phyloP scores from a whole-genome alignment of 2,113 vertebrate genomes.

The Heloderma charlesbogerti region DNA sequence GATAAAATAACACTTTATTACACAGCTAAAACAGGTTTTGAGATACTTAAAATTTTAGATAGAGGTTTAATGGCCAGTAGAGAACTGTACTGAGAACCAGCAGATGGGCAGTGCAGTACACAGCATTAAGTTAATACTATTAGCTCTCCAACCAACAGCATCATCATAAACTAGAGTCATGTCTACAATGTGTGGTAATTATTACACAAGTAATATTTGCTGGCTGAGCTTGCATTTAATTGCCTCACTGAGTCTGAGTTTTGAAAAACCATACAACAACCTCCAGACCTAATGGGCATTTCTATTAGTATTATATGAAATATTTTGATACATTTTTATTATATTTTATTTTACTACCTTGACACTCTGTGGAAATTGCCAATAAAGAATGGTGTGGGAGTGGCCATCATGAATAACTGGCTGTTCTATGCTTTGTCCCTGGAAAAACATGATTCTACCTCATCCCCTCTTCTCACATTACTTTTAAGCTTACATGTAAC shows the following conservation, averaged over 20 bases:
- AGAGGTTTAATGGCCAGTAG: not conserved
- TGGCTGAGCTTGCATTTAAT: not conserved
- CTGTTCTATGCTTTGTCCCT: not conserved
- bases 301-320: not conserved
- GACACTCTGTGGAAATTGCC: not conserved
- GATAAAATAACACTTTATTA: not conserved
- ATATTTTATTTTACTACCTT: not conserved
- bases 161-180: conserved; percentile 5
- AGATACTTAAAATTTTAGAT: not conserved
- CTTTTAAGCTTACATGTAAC: not conserved
- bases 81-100: not conserved
- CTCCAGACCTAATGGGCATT: not conserved
- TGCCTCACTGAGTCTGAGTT: not conserved
- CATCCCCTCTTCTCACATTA: not conserved
- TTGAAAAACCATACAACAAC: not conserved
- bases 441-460: not conserved
- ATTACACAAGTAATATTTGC: not conserved
- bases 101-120: not conserved
- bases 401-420: not conserved
- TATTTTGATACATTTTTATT: not conserved
- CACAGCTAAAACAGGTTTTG: not conserved
- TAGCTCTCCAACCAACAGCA: not conserved
- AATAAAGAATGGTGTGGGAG: not conserved
- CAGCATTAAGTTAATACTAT: not conserved
- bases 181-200: not conserved